phyloP scores from a whole-genome alignment of 2,888 invertebrate species.

The Lepidonotus clava region DNA sequence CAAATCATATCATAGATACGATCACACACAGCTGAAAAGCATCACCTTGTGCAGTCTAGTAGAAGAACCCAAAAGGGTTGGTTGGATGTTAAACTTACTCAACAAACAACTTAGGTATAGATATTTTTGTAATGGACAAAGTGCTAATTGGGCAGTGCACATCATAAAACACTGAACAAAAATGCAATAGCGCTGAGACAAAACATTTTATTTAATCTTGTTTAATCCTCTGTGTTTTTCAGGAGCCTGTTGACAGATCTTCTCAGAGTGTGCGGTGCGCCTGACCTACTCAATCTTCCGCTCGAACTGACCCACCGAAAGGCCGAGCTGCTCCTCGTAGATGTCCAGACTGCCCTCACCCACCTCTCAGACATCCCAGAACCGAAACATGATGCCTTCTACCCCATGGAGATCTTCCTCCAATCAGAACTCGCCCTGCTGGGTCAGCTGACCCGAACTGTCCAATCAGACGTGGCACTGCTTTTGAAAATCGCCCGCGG shows the following conservation, averaged over 20 bases:
- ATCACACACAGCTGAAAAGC: too few relatives aligned
- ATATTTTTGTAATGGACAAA: too few relatives aligned
- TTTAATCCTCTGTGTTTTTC: constrained; percentile 48
- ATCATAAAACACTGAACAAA: too few relatives aligned
- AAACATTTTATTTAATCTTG: too few relatives aligned
- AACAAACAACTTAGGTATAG: too few relatives aligned
- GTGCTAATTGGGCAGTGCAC: too few relatives aligned
- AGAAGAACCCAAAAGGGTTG: too few relatives aligned
- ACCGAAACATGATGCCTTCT: constrained; percentile 71
- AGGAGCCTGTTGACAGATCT: constrained; percentile 56
- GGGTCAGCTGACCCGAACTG: not conserved
- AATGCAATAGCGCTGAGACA: too few relatives aligned
- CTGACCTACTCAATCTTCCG: constrained; percentile 33
- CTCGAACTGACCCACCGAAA: constrained; percentile 31
- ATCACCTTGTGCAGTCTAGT: too few relatives aligned
- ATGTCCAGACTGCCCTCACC: constrained; percentile 15
- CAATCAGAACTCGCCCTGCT: constrained; percentile 71
- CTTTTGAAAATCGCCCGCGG: constrained; percentile 35
- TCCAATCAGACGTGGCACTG: constrained; percentile 39
- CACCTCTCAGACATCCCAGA: constrained; percentile 68
- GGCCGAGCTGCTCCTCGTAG: constrained; percentile 56
- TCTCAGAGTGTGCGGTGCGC: constrained; percentile 55
- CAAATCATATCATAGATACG: too few relatives aligned
- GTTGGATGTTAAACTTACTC: too few relatives aligned
- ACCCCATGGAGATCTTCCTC: constrained; percentile 74